Conservation (phyloP, 2,797 vertebrate species). For the Gymnodraco acuticeps region DNA sequence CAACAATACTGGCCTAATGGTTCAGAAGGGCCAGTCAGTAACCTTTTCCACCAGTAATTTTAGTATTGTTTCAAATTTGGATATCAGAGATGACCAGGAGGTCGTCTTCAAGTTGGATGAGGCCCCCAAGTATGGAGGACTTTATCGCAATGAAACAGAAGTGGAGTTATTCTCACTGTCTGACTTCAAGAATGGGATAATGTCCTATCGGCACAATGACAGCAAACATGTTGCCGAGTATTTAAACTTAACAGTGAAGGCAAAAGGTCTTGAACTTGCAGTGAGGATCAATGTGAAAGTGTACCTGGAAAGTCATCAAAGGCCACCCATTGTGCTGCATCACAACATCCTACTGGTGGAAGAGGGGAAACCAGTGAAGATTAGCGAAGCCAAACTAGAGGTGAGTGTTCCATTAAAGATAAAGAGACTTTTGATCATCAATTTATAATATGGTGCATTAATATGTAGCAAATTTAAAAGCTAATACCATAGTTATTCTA, state of each 20-base stretch:
- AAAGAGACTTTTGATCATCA: not conserved
- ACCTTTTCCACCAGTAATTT: slow-evolving; percentile 85
- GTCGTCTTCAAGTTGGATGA: slow-evolving; percentile 80
- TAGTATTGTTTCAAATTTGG: slow-evolving; percentile 90
- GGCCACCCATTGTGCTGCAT: slow-evolving; percentile 82
- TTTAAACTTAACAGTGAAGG: slow-evolving; percentile 87
- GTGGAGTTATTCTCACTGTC: slow-evolving; percentile 85
- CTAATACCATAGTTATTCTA: not conserved
- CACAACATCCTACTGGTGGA: slow-evolving; percentile 88
- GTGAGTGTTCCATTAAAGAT: slow-evolving; percentile 75
- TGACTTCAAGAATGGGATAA: slow-evolving; percentile 83
- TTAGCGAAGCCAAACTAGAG: slow-evolving; percentile 86
- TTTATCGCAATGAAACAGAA: slow-evolving; percentile 77
- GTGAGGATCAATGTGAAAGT: slow-evolving; percentile 82
- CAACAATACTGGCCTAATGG: slow-evolving; percentile 90
- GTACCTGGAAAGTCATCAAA: slow-evolving; percentile 89
- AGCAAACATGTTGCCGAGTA: slow-evolving; percentile 84
- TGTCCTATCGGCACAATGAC: slow-evolving; percentile 87
- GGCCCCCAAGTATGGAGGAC: slow-evolving; percentile 84
- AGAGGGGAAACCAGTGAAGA: slow-evolving; percentile 91
- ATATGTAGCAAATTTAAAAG: not conserved
- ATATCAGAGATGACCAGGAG: slow-evolving; percentile 86
- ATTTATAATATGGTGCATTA: not conserved
- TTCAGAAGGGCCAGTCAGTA: slow-evolving; percentile 87
- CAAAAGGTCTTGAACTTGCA: slow-evolving; percentile 77